Evolutionary conservation across 2,797 vertebrate genomes (phyloP).

Genomic region (Erpetoichthys calabaricus): DNA sequence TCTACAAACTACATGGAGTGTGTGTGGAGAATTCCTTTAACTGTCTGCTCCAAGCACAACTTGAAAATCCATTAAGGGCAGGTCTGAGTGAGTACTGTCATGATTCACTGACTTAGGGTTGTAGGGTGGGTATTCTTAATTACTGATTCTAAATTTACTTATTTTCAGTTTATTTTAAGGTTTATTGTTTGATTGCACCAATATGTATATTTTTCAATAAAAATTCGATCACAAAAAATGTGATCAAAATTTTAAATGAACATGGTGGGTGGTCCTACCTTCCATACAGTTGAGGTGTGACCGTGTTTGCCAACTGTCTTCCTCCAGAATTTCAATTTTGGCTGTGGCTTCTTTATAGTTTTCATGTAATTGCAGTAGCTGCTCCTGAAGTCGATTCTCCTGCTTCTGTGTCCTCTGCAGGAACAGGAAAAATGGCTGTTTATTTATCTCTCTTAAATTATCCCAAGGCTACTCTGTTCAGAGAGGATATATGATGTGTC

Average conservation of each 20-base stretch:
- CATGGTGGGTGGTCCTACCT: conserved; percentile 32
- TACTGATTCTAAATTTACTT: too few species aligned
- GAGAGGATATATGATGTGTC: too few species aligned
- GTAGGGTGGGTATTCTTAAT: too few species aligned
- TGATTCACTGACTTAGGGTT: too few species aligned
- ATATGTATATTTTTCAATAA: too few species aligned
- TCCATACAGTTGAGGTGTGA: conserved; percentile 36
- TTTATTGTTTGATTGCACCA: too few species aligned
- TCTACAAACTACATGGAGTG: too few species aligned
- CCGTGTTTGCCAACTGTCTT: conserved; percentile 44
- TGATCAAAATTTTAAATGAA: neutral
- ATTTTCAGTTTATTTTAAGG: too few species aligned
- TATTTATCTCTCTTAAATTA: neutral
- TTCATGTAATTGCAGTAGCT: conserved; percentile 36
- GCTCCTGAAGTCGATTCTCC: conserved; percentile 39
- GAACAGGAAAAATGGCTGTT: conserved; percentile 3
- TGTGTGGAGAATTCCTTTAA: too few species aligned
- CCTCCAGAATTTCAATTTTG: conserved; percentile 39
- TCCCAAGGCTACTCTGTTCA: neutral
- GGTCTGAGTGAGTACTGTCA: too few species aligned
- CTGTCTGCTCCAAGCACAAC: too few species aligned
- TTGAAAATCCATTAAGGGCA: too few species aligned
- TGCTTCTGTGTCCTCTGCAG: conserved; percentile 47
- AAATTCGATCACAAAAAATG: neutral
- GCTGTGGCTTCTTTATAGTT: conserved; percentile 44